A percentile compares a stretch with the other conserved stretches of the same genome.
Evolutionary conservation across 2,888 invertebrate genomes (phyloP).

Genomic region (Pammene fasciana): DNA sequence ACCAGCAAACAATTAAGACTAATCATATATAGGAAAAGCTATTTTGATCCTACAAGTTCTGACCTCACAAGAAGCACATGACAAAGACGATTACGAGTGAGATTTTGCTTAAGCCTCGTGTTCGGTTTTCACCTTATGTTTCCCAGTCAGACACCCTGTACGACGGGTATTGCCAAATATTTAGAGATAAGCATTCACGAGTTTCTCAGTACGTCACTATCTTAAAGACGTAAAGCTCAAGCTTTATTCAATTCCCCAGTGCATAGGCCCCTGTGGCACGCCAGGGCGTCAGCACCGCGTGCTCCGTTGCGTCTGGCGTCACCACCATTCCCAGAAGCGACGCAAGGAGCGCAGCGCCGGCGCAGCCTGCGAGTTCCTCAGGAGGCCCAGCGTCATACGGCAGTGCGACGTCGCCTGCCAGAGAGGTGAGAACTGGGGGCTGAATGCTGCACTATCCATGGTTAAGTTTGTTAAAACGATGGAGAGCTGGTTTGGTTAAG

Average conservation of each 20-base stretch:
- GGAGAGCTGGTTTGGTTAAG: conserved; percentile 31
- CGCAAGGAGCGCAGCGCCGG: conserved; percentile 91
- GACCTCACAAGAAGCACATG: too few relatives aligned
- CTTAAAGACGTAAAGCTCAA: too few relatives aligned
- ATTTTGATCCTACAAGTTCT: too few relatives aligned
- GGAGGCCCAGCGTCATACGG: conserved; percentile 90
- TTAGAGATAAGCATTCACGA: too few relatives aligned
- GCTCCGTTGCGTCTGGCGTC: conserved; percentile 96
- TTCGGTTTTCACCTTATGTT: too few relatives aligned
- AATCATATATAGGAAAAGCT: too few relatives aligned
- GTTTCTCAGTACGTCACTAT: too few relatives aligned
- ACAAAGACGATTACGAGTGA: too few relatives aligned
- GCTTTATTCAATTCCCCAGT: conserved; percentile 79
- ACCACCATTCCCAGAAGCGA: conserved; percentile 89
- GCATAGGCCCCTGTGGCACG: conserved; percentile 91
- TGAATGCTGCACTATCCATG: conserved; percentile 12
- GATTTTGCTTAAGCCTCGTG: too few relatives aligned
- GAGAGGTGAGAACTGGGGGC: conserved; percentile 19
- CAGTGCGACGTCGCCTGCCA: conserved; percentile 87
- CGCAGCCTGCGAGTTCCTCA: conserved; percentile 90
- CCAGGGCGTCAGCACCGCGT: conserved; percentile 93
- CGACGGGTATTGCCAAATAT: too few relatives aligned
- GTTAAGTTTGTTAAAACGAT: conserved; percentile 25
- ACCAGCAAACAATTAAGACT: too few relatives aligned
- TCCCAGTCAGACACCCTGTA: too few relatives aligned